Evolutionary conservation across 1,140 invertebrate genomes (phyloP).

Genomic region (Dendroctonus valens): DNA sequence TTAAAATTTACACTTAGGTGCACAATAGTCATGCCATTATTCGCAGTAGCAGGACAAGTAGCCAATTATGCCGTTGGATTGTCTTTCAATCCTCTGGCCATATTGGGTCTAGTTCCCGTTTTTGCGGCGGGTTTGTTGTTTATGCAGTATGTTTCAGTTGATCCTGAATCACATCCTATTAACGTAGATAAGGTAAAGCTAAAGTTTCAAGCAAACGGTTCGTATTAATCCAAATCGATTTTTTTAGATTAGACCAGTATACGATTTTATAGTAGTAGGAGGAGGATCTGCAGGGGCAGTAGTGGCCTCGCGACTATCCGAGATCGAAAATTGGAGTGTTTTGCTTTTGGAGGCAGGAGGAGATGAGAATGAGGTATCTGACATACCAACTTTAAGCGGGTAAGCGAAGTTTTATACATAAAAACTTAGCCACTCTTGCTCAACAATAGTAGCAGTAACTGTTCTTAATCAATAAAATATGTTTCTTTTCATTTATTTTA

Average conservation of each 20-base stretch:
- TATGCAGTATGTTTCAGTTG: conserved; percentile 75
- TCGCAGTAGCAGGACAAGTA: conserved; percentile 38
- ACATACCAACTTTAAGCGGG: conserved; percentile 72
- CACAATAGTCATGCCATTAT: conserved; percentile 34
- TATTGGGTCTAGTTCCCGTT: conserved; percentile 74
- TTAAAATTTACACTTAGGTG: no score
- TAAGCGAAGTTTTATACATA: conserved; percentile 5
- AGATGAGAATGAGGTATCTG: conserved; percentile 78
- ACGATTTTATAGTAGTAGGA: conserved; percentile 86
- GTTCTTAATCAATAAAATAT: background rate
- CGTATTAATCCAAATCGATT: background rate
- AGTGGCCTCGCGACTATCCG: conserved; percentile 84
- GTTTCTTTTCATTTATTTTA: background rate
- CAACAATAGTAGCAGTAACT: background rate
- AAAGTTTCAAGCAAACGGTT: conserved; percentile 3
- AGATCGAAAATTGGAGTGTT: conserved; percentile 75
- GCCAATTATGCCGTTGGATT: conserved; percentile 40
- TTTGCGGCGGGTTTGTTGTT: conserved; percentile 76
- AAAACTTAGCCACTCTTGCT: background rate
- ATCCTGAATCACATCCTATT: conserved; percentile 76
- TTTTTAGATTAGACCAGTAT: conserved; percentile 67
- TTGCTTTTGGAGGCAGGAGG: conserved; percentile 81
- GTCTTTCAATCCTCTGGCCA: conserved; percentile 54
- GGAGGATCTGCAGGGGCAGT: conserved; percentile 90
- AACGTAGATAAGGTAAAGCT: conserved; percentile 66